Conservation (phyloP, 2,888 invertebrate genomes). For the Dorcus hopei region DNA sequence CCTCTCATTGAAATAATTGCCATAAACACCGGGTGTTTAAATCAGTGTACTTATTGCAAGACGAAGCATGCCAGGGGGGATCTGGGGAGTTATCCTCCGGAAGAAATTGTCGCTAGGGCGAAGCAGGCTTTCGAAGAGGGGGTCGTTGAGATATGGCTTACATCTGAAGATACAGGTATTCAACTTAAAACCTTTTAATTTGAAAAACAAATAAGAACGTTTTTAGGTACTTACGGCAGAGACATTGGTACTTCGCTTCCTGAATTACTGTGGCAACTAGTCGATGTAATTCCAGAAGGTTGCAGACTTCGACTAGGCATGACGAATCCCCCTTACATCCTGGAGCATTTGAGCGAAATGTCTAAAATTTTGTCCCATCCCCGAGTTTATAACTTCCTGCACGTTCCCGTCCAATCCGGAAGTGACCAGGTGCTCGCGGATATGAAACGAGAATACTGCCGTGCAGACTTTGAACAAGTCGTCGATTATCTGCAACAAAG, state of each 20-base stretch:
- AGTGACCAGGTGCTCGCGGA: constrained; percentile 90
- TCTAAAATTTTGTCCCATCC: constrained; percentile 84
- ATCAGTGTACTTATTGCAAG: constrained; percentile 98
- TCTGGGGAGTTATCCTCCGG: constrained; percentile 88
- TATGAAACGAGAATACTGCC: constrained; percentile 93
- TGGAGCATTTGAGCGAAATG: constrained; percentile 90
- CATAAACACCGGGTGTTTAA: constrained; percentile 93
- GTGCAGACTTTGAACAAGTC: constrained; percentile 85
- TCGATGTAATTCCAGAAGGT: constrained; percentile 71
- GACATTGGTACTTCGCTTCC: constrained; percentile 90
- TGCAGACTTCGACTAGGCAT: constrained; percentile 88
- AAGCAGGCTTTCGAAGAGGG: constrained; percentile 86
- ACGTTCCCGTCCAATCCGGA: constrained; percentile 97
- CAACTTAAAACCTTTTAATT: not conserved
- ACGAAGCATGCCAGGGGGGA: constrained; percentile 97
- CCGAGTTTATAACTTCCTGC: constrained; percentile 90
- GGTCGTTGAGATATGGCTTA: constrained; percentile 95
- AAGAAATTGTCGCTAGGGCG: constrained; percentile 85
- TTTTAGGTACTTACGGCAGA: constrained; percentile 80
- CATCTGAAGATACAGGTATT: constrained; percentile 91
- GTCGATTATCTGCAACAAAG: constrained; percentile 76
- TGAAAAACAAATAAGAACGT: not conserved
- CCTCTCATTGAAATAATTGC: constrained; percentile 96
- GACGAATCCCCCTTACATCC: constrained; percentile 98
- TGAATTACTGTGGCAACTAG: constrained; percentile 79